phyloP scores from a whole-genome alignment of 2,888 invertebrate genomes.

The Spisula solida region DNA sequence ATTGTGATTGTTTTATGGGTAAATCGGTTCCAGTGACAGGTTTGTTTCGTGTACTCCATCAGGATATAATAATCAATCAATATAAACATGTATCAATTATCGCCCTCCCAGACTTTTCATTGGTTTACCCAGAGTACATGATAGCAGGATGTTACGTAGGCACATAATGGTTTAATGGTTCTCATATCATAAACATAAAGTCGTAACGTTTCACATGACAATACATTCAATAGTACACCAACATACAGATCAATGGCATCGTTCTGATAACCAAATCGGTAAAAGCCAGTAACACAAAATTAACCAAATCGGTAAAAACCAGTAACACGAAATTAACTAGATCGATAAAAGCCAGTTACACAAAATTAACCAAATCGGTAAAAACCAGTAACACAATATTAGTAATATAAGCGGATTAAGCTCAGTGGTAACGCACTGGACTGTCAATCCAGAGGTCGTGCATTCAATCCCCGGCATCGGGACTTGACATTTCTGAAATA shows the following conservation, averaged over 20 bases:
- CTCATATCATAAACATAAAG: background rate
- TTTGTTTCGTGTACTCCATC: background rate
- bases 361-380: too few species aligned
- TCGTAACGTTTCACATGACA: background rate
- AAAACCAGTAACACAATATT: too few species aligned
- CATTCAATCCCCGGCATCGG: too few species aligned
- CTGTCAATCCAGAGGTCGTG: too few species aligned
- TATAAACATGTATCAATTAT: background rate
- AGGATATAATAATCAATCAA: constrained; percentile 6
- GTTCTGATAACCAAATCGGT: background rate
- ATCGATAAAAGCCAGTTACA: too few species aligned
- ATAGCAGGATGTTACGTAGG: background rate
- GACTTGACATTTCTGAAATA: too few species aligned
- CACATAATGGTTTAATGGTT: background rate
- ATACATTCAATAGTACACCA: background rate
- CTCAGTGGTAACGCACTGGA: too few species aligned
- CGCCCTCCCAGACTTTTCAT: background rate
- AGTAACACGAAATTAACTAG: too few species aligned
- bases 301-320: too few species aligned
- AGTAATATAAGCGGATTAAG: too few species aligned
- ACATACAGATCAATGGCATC: background rate
- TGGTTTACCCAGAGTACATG: background rate
- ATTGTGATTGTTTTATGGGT: background rate
- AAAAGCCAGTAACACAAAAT: background rate
- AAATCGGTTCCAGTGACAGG: background rate